phyloP scores from a whole-genome alignment of 2,888 invertebrate genomes.

The Colostygia pectinataria region DNA sequence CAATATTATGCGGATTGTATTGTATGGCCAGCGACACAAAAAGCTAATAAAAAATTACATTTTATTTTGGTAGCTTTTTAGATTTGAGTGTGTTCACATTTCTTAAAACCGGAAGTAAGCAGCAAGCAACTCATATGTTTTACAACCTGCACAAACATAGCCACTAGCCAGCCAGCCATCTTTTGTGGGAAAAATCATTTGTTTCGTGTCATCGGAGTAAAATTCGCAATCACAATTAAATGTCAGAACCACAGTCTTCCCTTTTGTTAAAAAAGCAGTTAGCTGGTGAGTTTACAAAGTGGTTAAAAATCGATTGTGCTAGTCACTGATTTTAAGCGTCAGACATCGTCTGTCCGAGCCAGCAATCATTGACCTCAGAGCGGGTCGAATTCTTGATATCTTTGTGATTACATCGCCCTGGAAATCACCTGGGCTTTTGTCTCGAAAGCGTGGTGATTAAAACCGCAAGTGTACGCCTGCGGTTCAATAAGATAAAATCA shows the following conservation, averaged over 20 bases:
- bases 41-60: too few species aligned
- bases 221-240: constrained; percentile 92
- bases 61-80: constrained; percentile 14
- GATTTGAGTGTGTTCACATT: constrained; percentile 51
- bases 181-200: constrained; percentile 87
- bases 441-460: constrained; percentile 12
- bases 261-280: constrained; percentile 97
- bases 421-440: constrained; percentile 10
- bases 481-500: constrained; percentile 63
- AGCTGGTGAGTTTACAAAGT: constrained; percentile 88
- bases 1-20: too few species aligned
- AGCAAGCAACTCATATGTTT: constrained; percentile 80
- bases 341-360: constrained; percentile 60
- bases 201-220: constrained; percentile 88
- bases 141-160: constrained; percentile 81
- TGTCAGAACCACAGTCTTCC: constrained; percentile 98
- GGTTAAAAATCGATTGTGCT: constrained; percentile 46
- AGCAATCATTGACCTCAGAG: constrained; percentile 79
- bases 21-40: too few species aligned
- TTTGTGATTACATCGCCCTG: constrained; percentile 42
- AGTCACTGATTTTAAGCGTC: constrained; percentile 59
- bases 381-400: constrained; percentile 73
- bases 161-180: constrained; percentile 84
- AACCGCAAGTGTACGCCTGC: constrained; percentile 20
- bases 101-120: constrained; percentile 66